Conservation (phyloP, 2,113 vertebrate species). For the Heterocephalus glaber region DNA sequence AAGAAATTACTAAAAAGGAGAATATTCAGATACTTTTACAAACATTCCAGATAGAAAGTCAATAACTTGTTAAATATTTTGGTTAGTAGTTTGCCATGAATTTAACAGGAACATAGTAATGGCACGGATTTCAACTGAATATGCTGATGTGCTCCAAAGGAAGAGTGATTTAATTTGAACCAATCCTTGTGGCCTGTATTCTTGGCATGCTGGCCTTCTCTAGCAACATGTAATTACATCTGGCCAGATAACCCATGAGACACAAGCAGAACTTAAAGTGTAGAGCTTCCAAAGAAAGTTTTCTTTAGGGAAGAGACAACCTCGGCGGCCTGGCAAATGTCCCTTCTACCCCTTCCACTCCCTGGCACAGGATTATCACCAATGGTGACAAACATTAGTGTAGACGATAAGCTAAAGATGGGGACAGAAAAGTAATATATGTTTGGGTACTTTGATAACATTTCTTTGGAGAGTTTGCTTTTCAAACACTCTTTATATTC, state of each 20-base stretch:
- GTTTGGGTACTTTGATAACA: neutral
- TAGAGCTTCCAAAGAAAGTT: neutral
- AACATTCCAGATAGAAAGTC: neutral
- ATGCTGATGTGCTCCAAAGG: neutral
- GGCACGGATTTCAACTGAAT: neutral
- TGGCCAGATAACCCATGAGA: neutral
- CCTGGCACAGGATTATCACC: neutral
- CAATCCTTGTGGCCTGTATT: neutral
- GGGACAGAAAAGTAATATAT: neutral
- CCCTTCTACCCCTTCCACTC: fast-evolving
- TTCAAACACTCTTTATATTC: neutral
- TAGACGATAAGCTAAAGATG: neutral
- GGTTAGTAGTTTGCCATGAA: neutral
- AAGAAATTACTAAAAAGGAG: neutral
- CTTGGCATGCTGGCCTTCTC: neutral
- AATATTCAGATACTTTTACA: neutral
- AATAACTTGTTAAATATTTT: neutral
- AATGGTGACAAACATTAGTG: neutral
- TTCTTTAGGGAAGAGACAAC: neutral
- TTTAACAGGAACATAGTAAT: neutral
- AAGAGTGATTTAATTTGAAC: neutral
- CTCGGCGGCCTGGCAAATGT: neutral
- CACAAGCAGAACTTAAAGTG: neutral
- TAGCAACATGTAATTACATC: neutral
- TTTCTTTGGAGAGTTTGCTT: neutral